Conservation (phyloP, 1,140 invertebrate genomes). For the Danaus melanippus region DNA sequence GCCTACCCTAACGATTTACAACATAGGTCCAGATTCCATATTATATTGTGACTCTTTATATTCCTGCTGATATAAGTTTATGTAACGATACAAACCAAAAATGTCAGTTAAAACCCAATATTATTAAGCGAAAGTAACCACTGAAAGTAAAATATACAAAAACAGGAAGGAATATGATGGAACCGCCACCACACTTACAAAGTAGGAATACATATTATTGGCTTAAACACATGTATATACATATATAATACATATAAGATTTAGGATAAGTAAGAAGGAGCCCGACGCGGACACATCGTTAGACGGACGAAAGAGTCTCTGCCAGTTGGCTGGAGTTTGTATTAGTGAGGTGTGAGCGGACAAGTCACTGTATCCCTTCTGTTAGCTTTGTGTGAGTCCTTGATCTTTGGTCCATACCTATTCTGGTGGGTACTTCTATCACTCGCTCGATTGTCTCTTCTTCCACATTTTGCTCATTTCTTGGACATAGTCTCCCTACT, state of each 20-base stretch:
- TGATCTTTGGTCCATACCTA: conserved; percentile 39
- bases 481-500: conserved; percentile 53
- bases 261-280: not conserved
- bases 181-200: conserved; percentile 20
- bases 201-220: not conserved
- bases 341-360: conserved; percentile 35
- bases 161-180: conserved; percentile 7
- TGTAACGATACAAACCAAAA: not conserved
- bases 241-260: conserved; percentile 2
- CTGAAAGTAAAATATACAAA: conserved; percentile 9
- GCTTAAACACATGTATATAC: conserved; percentile 2
- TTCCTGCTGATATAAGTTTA: conserved; percentile 2
- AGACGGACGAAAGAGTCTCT: conserved; percentile 23
- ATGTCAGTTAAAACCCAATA: not conserved
- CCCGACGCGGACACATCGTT: conserved; percentile 18
- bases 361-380: conserved; percentile 20
- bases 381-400: conserved; percentile 38
- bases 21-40: too few species aligned
- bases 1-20: not conserved
- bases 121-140: not conserved
- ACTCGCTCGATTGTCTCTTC: conserved; percentile 29
- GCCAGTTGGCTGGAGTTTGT: conserved; percentile 3
- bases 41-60: not conserved
- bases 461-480: conserved; percentile 31
- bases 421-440: conserved; percentile 30